Percentiles rank a stretch among this genome's conserved stretches.
Evolutionary conservation across 2,113 vertebrate genomes (phyloP).

Genomic region (Colossoma macropomum): DNA sequence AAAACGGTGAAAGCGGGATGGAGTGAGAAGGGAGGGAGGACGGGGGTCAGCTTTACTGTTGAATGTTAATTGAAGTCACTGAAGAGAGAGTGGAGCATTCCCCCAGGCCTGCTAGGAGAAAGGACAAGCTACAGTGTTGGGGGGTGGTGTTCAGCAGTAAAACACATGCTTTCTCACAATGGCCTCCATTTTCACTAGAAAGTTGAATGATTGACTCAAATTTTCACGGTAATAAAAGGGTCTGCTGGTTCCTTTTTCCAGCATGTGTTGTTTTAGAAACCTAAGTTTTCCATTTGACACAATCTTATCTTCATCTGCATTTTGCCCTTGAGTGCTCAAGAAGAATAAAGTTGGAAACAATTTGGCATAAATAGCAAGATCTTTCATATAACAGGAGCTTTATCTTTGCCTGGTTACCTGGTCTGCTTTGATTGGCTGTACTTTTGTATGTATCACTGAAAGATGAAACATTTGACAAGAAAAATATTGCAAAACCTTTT

Average conservation of each 20-base stretch:
- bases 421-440: not conserved
- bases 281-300: constrained; percentile 1
- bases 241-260: constrained; percentile 23
- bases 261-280: constrained; percentile 27
- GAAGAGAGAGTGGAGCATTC: constrained; percentile 67
- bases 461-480: not conserved
- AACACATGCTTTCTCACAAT: constrained; percentile 71
- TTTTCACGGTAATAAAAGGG: constrained; percentile 59
- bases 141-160: constrained; percentile 66
- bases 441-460: not conserved
- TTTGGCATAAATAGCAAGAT: not conserved
- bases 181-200: constrained; percentile 58
- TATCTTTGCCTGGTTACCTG: not conserved
- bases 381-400: not conserved
- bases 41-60: constrained; percentile 68
- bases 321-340: not conserved
- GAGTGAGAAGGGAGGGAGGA: constrained; percentile 59
- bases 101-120: constrained; percentile 65
- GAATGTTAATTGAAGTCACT: constrained; percentile 72
- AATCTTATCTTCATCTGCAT: not conserved
- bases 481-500: not conserved
- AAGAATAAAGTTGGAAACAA: not conserved
- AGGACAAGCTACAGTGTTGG: constrained; percentile 53
- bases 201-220: constrained; percentile 50
- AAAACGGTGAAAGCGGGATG: constrained; percentile 66